A percentile compares a stretch with the other conserved stretches of the same genome.
Evolutionary conservation across 2,797 vertebrate genomes (phyloP).

Genomic region (Neosalanx taihuensis): DNA sequence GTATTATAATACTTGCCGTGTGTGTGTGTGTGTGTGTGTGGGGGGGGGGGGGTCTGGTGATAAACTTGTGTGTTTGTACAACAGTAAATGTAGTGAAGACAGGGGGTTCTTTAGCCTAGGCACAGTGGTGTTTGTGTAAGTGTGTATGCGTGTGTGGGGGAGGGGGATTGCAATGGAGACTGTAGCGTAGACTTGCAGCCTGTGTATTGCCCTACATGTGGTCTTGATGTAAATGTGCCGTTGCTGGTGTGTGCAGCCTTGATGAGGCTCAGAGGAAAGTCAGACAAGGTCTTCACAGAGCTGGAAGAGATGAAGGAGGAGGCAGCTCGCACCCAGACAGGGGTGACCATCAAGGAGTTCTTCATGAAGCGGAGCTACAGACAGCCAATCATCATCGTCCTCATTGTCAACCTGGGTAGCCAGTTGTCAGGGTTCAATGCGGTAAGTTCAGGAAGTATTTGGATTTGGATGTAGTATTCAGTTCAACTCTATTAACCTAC

Average conservation of each 20-base stretch:
- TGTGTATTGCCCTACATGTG: not conserved
- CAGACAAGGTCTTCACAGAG: slow-evolving; percentile 54
- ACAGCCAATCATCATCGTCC: slow-evolving; percentile 64
- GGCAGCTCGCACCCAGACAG: slow-evolving; percentile 55
- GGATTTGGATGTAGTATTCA: not conserved
- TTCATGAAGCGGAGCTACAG: slow-evolving; percentile 66
- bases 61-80: too few relatives aligned
- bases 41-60: too few relatives aligned
- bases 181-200: not conserved
- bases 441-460: slow-evolving; percentile 42
- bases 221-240: not conserved
- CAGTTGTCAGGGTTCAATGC: slow-evolving; percentile 73
- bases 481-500: not conserved
- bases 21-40: too few relatives aligned
- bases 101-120: too few relatives aligned
- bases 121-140: too few relatives aligned
- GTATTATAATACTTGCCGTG: too few relatives aligned
- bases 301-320: slow-evolving; percentile 70
- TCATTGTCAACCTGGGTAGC: slow-evolving; percentile 64
- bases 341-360: slow-evolving; percentile 66
- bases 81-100: too few relatives aligned
- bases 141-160: too few relatives aligned
- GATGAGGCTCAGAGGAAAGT: slow-evolving; percentile 55
- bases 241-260: slow-evolving; percentile 49
- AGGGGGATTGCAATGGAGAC: too few relatives aligned